Evolutionary conservation across 2,113 vertebrate species (phyloP).

Genomic region (Neodon shergylaensis): DNA sequence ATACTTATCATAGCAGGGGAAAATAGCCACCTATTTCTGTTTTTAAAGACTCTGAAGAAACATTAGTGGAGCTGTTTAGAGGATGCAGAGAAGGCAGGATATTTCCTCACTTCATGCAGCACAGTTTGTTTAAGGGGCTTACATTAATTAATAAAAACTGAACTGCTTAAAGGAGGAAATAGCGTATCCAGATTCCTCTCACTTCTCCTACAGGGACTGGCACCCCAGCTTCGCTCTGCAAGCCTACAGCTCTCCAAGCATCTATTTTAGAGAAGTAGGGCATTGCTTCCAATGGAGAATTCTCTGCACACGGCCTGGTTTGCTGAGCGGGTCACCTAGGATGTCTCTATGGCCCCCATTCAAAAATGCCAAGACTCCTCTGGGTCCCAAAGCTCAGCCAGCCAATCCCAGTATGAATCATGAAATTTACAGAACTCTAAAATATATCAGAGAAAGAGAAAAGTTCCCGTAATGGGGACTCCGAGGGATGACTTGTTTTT

Average conservation of each 20-base stretch:
- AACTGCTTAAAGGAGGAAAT: slow-evolving; percentile 46
- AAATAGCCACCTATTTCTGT: background rate
- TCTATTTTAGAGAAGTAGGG: slow-evolving; percentile 72
- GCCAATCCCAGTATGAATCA: background rate
- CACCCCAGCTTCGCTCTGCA: slow-evolving; percentile 40
- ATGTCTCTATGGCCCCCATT: slow-evolving; percentile 27
- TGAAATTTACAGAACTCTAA: slow-evolving; percentile 41
- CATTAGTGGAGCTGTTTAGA: background rate
- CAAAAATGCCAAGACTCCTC: background rate
- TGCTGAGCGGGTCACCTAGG: background rate
- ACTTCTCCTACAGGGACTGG: slow-evolving; percentile 38
- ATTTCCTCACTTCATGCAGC: background rate
- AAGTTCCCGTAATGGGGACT: background rate
- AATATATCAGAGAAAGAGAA: slow-evolving; percentile 28
- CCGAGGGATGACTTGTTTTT: slow-evolving; percentile 9
- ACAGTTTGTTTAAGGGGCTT: slow-evolving; percentile 35
- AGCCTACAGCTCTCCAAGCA: slow-evolving; percentile 55
- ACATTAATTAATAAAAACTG: slow-evolving; percentile 34
- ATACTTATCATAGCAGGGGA: background rate
- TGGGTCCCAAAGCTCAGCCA: background rate
- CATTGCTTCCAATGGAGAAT: slow-evolving; percentile 17
- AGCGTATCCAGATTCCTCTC: slow-evolving; percentile 48
- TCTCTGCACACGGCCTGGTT: slow-evolving; percentile 9
- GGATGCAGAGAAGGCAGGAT: background rate
- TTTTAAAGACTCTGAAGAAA: background rate